Percentiles rank a stretch among this genome's conserved stretches.
These are phyloP conservation scores for Heliopora coerulea DNA, from an alignment of 92 coral and sea anemone species.

Conservation along the genomic window DNA sequence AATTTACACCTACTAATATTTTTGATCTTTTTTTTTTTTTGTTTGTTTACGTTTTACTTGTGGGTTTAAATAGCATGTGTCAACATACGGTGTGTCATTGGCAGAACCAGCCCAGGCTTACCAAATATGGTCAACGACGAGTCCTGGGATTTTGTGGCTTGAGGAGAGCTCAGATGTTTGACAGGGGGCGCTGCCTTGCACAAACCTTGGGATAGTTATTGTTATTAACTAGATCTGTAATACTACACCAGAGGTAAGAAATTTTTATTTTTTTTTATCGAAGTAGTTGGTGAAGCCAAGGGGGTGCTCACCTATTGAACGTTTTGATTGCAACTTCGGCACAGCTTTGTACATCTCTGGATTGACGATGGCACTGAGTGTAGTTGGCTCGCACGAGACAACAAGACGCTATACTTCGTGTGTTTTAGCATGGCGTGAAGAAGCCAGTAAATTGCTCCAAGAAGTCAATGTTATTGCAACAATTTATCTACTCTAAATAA, in stretches of 20 bases:
- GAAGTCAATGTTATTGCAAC: neutral
- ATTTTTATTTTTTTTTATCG: neutral
- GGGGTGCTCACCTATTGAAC: neutral
- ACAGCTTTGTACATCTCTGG: too few relatives aligned
- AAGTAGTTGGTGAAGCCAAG: neutral
- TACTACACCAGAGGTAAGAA: slow-evolving; percentile 28
- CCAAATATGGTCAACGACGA: slow-evolving; percentile 29
- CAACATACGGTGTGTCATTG: neutral
- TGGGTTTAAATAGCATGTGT: too few relatives aligned
- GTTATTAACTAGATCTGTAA: slow-evolving; percentile 19
- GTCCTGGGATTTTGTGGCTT: slow-evolving; percentile 23
- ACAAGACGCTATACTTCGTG: neutral
- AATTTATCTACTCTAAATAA: neutral
- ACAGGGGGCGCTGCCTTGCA: slow-evolving; percentile 38
- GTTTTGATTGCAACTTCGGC: neutral
- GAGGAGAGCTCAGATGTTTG: neutral
- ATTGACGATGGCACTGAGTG: too few relatives aligned
- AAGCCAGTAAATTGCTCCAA: neutral
- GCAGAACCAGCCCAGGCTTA: neutral
- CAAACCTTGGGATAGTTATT: neutral
- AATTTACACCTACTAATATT: too few relatives aligned
- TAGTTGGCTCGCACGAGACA: neutral
- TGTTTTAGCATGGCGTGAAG: neutral
- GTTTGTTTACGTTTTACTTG: too few relatives aligned
- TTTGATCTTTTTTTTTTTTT: too few relatives aligned